Percentiles rank a stretch among this genome's conserved stretches.
Conservation (phyloP, 2,888 invertebrate species). For the Perizoma affinitatum region DNA sequence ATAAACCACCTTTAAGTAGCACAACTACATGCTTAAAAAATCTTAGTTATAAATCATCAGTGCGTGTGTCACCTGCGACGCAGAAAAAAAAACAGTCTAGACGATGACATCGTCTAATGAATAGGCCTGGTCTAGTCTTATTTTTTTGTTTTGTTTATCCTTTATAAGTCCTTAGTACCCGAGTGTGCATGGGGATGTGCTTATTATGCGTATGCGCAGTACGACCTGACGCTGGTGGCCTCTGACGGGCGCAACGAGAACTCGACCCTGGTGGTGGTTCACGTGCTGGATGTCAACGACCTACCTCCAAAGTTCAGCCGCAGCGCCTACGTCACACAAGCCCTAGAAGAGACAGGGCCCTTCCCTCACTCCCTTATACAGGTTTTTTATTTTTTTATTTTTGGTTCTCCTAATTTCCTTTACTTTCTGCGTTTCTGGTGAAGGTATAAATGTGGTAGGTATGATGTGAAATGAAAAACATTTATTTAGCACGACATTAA, state of each 20-base stretch:
- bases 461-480: no score
- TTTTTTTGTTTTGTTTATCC: conserved; percentile 3
- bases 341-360: conserved; percentile 90
- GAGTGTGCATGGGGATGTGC: conserved; percentile 76
- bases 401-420: conserved; percentile 43
- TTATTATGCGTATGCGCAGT: conserved; percentile 85
- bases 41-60: no score
- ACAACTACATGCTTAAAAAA: no score
- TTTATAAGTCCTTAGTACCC: conserved; percentile 12
- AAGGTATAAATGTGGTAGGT: neutral
- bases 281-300: conserved; percentile 94
- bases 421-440: conserved; percentile 21
- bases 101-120: no score
- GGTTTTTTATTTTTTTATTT: conserved; percentile 81
- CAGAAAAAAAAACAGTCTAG: no score
- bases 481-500: no score
- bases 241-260: conserved; percentile 96
- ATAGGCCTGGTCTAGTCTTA: neutral
- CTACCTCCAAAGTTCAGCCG: conserved; percentile 92
- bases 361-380: conserved; percentile 89
- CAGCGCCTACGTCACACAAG: conserved; percentile 88
- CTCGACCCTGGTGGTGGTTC: conserved; percentile 91
- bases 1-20: no score
- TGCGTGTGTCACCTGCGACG: no score
- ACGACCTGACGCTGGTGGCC: conserved; percentile 94